phyloP scores from a whole-genome alignment of 35 echinoderm and acorn worm species.

The Nesometra sesokonis region DNA sequence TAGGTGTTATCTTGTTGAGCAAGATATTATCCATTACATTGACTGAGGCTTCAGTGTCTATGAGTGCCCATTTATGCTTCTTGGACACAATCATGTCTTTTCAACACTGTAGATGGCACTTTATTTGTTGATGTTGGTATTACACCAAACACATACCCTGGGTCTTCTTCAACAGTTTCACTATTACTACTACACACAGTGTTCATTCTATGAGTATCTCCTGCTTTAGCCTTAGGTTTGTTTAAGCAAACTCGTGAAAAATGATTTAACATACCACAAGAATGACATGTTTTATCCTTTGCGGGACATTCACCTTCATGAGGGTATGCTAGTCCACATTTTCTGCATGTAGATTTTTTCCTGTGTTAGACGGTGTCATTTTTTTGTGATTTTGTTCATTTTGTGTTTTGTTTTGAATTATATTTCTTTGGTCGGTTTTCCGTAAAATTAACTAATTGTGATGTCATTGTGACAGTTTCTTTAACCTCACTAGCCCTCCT shows the following conservation, averaged over 20 bases:
- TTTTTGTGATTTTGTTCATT: too few relatives aligned
- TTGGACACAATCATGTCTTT: background rate
- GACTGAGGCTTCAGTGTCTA: background rate
- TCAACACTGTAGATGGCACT: background rate
- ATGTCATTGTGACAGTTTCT: background rate
- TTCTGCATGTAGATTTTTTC: background rate
- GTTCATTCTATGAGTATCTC: too few relatives aligned
- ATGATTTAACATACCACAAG: slow-evolving; percentile 19
- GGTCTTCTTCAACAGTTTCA: background rate
- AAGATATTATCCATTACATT: background rate
- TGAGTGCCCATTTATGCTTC: background rate
- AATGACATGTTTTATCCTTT: slow-evolving; percentile 29
- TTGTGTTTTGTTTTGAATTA: too few relatives aligned
- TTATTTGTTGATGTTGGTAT: background rate
- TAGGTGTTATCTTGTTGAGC: background rate
- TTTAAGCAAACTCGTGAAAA: background rate
- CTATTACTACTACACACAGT: too few relatives aligned
- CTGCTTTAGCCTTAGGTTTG: too few relatives aligned
- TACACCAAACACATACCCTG: background rate
- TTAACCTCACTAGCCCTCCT: slow-evolving; percentile 3
- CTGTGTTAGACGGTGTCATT: background rate
- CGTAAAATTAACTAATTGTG: background rate
- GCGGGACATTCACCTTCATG: slow-evolving; percentile 33
- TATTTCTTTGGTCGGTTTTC: background rate
- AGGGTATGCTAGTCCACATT: slow-evolving; percentile 30